Base-by-base conservation (phyloP, 2,113 vertebrate species). In the Callopanchax toddi region DNA sequence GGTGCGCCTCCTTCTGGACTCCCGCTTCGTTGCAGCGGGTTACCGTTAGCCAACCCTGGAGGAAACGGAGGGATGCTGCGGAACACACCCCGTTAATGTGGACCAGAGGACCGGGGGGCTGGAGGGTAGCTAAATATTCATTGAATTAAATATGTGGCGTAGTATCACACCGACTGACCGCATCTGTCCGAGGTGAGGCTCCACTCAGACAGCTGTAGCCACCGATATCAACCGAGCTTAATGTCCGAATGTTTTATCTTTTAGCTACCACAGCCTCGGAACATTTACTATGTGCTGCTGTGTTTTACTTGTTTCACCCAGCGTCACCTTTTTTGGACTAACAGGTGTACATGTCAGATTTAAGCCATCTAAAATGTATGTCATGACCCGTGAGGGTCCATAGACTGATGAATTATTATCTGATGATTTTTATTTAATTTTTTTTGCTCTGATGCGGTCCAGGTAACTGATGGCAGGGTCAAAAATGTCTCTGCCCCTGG, bases 391-490 rank as follows among this genome's bases (percentile, higher is more conserved):
- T 29, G n/a, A 23, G 9, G 6, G 34, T 39, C 20, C 20, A 32
- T 9, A 32, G 29, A n/a, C n/a, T n/a, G n/a, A n/a, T n/a, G n/a
- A n/a, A n/a, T n/a, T n/a, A n/a, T n/a, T n/a, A n/a, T n/a, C n/a
- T n/a, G n/a, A 6, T 32, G 6, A 32, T 32, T 32, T 26, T 32
- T 1, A 32, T 9, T 9, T 32, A 9, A 6, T 32, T 32, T 32
- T 9, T 4, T 29, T 25, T 53, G 1, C 12, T 54, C 7, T 55
- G 4, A 13, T 77, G 64, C 58, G 52, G 62, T 67, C 3, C 46
- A 79, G 80, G 78, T 63, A 63, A 37, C 75, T 45, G 65, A 88
- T 87, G 84, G 53, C 66, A 48, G 66, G 63, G 61, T 67, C 64
- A 22, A 78, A 58, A 64, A 88, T 84, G 71, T 74, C 58, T 25